A percentile compares a stretch with the other conserved stretches of the same genome.
phyloP scores from a whole-genome alignment of 2,113 vertebrate genomes.

The Oreochromis aureus region DNA sequence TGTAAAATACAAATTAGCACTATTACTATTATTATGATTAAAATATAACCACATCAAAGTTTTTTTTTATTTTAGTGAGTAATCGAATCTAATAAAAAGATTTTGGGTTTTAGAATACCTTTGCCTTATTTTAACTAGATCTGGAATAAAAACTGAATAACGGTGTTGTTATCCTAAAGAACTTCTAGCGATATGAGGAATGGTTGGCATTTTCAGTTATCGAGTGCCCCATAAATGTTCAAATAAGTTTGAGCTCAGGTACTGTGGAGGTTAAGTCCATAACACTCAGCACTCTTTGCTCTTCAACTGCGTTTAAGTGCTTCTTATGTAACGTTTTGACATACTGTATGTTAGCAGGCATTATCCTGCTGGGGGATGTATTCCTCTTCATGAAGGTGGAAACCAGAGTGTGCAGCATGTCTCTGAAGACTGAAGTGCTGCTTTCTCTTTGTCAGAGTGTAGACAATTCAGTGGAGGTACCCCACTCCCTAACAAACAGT shows the following conservation, averaged over 20 bases:
- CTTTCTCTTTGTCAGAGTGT: neutral
- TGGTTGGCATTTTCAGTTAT: neutral
- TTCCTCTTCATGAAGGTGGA: neutral
- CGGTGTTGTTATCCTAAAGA: neutral
- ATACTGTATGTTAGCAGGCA: neutral
- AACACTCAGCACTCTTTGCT: neutral
- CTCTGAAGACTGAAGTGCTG: neutral
- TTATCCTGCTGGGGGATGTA: neutral
- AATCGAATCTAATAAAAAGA: neutral
- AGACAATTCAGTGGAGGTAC: neutral
- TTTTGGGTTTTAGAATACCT: neutral
- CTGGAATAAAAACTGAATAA: neutral
- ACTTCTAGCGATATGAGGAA: neutral
- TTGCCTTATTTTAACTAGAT: neutral
- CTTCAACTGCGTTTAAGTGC: neutral
- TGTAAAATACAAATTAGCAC: neutral
- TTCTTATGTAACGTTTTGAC: neutral
- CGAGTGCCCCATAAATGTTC: neutral
- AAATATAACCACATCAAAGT: neutral
- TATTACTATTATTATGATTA: neutral
- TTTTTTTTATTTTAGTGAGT: neutral
- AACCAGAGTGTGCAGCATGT: neutral
- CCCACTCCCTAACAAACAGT: neutral
- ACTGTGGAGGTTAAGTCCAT: neutral
- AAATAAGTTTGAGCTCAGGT: neutral